Evolutionary conservation across 2,797 vertebrate genomes (phyloP), one percentile per base, ranked within the genome.

Genomic region (Acipenser ruthenus): DNA sequence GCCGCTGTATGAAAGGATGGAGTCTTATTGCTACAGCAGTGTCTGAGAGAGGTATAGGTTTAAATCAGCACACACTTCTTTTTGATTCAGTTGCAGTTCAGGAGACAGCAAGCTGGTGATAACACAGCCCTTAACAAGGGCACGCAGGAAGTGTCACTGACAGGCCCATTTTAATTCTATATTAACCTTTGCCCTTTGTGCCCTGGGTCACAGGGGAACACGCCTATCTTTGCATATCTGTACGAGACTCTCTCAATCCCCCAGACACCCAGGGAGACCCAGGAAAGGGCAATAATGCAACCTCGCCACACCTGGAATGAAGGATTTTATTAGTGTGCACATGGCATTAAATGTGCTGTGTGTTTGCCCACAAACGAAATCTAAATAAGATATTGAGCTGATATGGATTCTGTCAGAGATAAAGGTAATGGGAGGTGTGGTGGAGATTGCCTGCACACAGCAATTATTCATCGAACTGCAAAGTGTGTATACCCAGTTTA

Each of bases 141-240:
- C 67, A 58, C 6, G 65, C 65, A 67, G 70, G 72, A 79, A 71
- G 65, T 71, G 74, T 82, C 77, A 73, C 67, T 71, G 74, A 56
- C 49, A 69, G 71, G 69, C 66, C 70, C 71, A 69, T 37, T 63
- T 78, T 66, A 76, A 75, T 71, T 74, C 70, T 75, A 18, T 64
- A 23, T 50, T 77, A 78, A 79, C 72, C 75, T 81, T 75, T 82
- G 65, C 15, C 70, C 63, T 64, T 64, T 60, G 56, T 63, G 13
- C 66, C 71, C 10, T 15, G 50, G 67, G 71, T 63, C 63, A 65
- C 70, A 67, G 53, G 68, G 47, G 70, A 76, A 72, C 68, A 69
- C 56, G 70, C 60, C 50, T 23, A 18, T 65, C 51, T 51, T 65
- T 18, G 52, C 49, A 61, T 50, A 60, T 52, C 69, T 67, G 60